phyloP scores from a whole-genome alignment of 2,797 vertebrate species.

The Gymnocypris eckloni region DNA sequence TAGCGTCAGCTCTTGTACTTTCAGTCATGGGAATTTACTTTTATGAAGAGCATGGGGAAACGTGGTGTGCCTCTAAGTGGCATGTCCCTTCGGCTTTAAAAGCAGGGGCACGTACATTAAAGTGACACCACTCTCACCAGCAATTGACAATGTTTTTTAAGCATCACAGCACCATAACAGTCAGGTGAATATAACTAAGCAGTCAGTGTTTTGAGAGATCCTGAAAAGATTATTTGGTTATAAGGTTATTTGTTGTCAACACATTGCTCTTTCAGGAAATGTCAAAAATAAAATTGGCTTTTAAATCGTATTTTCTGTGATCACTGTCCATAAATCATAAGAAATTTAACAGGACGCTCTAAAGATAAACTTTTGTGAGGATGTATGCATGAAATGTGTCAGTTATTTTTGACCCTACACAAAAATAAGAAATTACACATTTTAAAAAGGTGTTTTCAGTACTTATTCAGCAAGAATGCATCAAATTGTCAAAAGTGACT shows the following conservation, averaged over 20 bases:
- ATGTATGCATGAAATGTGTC: conserved; percentile 51
- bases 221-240: conserved; percentile 59
- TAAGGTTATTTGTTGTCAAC: conserved; percentile 76
- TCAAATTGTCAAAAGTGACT: not conserved
- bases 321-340: conserved; percentile 64
- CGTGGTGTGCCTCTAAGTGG: conserved; percentile 63
- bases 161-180: conserved; percentile 67
- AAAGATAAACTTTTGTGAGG: not conserved
- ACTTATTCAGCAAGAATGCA: not conserved
- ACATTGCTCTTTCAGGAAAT: conserved; percentile 78
- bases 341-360: conserved; percentile 1
- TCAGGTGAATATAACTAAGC: conserved; percentile 76
- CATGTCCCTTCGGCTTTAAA: conserved; percentile 72
- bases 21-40: conserved; percentile 67
- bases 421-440: not conserved
- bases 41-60: conserved; percentile 65
- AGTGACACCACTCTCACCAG: conserved; percentile 67
- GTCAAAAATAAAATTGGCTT: conserved; percentile 57
- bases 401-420: not conserved
- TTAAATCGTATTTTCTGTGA: conserved; percentile 63
- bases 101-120: conserved; percentile 77
- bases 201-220: conserved; percentile 75
- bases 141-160: conserved; percentile 72
- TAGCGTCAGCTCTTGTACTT: conserved; percentile 46
- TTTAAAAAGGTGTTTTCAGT: not conserved